phyloP scores from a whole-genome alignment of 2,113 vertebrate genomes.

The Heloderma charlesbogerti region DNA sequence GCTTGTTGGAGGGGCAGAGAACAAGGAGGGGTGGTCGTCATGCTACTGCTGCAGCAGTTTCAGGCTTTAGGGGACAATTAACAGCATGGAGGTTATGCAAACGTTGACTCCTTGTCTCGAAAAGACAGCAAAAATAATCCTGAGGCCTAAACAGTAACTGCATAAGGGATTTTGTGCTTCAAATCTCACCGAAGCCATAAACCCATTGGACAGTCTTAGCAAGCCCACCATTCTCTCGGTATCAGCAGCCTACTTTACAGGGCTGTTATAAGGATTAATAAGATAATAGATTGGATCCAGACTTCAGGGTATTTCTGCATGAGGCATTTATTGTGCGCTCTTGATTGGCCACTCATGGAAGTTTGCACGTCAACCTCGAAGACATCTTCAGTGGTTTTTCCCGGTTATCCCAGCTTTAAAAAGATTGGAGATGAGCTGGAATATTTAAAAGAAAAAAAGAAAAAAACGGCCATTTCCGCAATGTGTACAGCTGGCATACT shows the following conservation, averaged over 20 bases:
- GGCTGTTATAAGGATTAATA: neutral
- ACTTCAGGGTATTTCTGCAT: too few relatives aligned
- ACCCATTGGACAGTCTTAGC: neutral
- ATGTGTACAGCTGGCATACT: too few relatives aligned
- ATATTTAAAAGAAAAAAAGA: too few relatives aligned
- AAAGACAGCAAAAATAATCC: neutral
- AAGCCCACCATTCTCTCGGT: neutral
- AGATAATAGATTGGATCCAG: too few relatives aligned
- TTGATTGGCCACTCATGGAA: too few relatives aligned
- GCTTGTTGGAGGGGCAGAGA: constrained; percentile 29
- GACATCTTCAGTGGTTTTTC: too few relatives aligned
- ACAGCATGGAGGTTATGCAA: constrained; percentile 30
- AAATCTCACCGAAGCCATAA: neutral
- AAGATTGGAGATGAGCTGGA: too few relatives aligned
- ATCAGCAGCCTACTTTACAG: neutral
- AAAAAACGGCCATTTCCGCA: too few relatives aligned
- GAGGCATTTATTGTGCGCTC: too few relatives aligned
- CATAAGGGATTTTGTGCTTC: neutral
- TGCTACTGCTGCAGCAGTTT: constrained; percentile 38
- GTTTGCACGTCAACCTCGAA: too few relatives aligned
- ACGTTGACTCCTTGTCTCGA: neutral
- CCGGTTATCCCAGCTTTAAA: too few relatives aligned
- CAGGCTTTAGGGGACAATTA: neutral
- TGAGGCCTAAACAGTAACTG: neutral
- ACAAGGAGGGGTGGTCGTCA: constrained; percentile 40